These are phyloP conservation scores for Zosterops japonicus DNA, from an alignment of 2,113 vertebrate species.

Conservation along the genomic window DNA sequence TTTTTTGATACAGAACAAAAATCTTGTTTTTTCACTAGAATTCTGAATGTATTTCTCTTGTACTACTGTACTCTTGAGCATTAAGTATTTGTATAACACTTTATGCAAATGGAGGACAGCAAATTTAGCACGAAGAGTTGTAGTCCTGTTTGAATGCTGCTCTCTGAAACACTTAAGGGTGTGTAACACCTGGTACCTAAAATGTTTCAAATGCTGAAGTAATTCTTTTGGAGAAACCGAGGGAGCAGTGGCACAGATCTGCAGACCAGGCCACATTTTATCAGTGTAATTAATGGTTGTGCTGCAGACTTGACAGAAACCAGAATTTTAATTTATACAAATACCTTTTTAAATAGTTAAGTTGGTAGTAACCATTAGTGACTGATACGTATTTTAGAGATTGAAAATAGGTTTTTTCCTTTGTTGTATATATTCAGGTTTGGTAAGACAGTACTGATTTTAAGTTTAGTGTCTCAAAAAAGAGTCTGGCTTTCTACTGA, in stretches of 20 bases:
- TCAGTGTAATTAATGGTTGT: not conserved
- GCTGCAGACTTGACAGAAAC: not conserved
- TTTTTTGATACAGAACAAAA: not conserved
- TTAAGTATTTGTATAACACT: not conserved
- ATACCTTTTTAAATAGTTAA: not conserved
- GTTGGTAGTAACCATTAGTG: not conserved
- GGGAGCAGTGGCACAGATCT: not conserved
- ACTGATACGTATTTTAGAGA: not conserved
- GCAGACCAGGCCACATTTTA: not conserved
- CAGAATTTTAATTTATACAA: not conserved
- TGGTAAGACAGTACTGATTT: not conserved
- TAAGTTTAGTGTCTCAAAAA: not conserved
- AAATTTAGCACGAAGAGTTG: not conserved
- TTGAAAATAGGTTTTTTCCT: not conserved
- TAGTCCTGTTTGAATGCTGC: not conserved
- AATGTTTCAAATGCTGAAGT: not conserved
- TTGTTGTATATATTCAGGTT: not conserved
- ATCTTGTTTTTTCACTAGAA: not conserved
- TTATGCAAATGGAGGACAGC: not conserved
- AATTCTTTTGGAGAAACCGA: not conserved
- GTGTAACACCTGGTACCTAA: not conserved
- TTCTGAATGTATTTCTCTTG: not conserved
- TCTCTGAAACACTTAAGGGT: not conserved
- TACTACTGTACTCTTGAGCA: not conserved
- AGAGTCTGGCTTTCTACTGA: not conserved